Conservation (phyloP, 2,113 vertebrate genomes). For the Cyanocitta stelleri region DNA sequence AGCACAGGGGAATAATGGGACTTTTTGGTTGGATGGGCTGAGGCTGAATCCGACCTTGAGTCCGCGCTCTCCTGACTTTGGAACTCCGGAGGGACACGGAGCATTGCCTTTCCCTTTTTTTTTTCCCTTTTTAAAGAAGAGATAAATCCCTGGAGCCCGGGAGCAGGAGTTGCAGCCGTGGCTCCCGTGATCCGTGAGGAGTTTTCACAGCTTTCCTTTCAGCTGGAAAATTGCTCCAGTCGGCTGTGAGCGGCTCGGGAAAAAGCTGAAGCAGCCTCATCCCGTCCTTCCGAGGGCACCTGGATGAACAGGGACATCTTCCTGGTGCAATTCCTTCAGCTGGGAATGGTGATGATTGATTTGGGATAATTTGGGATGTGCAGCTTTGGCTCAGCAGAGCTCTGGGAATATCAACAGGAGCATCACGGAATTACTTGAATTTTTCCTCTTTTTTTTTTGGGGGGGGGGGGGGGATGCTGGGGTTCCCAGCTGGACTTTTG, state of each 20-base stretch:
- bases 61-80: slow-evolving; percentile 11
- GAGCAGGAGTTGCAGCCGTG: background rate
- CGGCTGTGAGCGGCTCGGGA: background rate
- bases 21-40: background rate
- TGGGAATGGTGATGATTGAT: background rate
- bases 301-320: background rate
- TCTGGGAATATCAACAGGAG: background rate
- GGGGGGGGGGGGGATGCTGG: too few species aligned
- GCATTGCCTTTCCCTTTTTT: background rate
- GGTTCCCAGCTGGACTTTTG: background rate
- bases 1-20: background rate
- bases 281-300: background rate
- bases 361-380: background rate
- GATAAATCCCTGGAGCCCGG: slow-evolving; percentile 5
- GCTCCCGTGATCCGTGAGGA: background rate
- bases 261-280: background rate
- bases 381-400: background rate
- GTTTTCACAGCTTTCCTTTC: background rate
- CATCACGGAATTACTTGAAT: background rate
- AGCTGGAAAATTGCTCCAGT: background rate
- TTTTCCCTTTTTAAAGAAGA: background rate
- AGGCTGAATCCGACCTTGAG: background rate
- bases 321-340: background rate
- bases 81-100: background rate
- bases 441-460: background rate